A percentile compares a stretch with the other conserved stretches of the same genome.
Conservation (phyloP, 2,797 vertebrate genomes). For the Naso thynnoides region DNA sequence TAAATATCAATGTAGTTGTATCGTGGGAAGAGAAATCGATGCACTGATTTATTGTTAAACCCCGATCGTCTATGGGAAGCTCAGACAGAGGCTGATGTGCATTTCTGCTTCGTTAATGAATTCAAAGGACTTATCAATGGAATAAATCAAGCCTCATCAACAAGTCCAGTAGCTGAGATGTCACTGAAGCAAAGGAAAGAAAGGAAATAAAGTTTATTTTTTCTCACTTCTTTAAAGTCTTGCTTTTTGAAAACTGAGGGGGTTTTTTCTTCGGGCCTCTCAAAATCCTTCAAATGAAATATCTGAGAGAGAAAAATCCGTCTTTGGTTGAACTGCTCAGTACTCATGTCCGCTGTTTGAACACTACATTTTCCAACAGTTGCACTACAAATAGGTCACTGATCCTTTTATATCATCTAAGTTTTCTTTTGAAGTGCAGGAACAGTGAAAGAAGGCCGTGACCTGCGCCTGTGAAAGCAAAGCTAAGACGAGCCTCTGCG, state of each 20-base stretch:
- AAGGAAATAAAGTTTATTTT: no score
- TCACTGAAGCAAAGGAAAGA: no score
- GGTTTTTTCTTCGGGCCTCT: neutral
- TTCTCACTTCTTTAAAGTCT: no score
- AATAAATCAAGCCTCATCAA: no score
- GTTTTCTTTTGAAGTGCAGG: neutral
- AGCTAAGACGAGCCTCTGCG: neutral
- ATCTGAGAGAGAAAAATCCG: neutral
- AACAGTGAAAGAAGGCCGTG: neutral
- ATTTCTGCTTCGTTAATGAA: no score
- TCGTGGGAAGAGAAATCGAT: no score
- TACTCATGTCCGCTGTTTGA: neutral
- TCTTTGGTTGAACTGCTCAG: neutral
- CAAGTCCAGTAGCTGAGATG: no score
- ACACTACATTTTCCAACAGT: neutral
- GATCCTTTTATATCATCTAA: neutral
- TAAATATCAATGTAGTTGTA: no score
- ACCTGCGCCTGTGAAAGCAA: neutral
- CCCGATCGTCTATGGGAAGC: no score
- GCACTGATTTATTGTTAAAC: no score
- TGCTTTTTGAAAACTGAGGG: neutral
- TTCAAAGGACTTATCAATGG: no score
- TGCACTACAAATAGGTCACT: neutral
- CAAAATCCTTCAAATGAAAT: neutral
- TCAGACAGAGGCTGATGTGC: no score